Evolutionary conservation across 2,113 vertebrate species (phyloP), one percentile per base, ranked within the genome.

Genomic region (Plecotus auritus): DNA sequence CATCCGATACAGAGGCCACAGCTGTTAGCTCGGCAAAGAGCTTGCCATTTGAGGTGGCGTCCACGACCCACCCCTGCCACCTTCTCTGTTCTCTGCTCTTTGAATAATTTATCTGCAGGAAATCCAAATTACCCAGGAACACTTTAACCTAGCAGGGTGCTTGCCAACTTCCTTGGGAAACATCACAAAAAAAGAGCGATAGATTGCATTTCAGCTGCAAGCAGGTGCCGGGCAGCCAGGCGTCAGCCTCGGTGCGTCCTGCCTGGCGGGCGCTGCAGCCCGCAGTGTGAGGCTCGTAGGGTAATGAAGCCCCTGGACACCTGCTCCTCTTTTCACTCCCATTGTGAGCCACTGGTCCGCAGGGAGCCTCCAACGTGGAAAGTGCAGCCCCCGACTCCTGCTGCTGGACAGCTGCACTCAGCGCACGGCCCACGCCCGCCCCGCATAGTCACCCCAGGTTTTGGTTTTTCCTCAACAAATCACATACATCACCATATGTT

Each of bases 241-340:
- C 98, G 98, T 98, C 97, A 93, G 98, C 42, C 32, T 97, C 84
- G 98, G 99, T 98, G 98, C 35, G 78, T 97, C 88, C 97, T 97
- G 97, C 94, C 88, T 51, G n/a, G 97, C 90, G 2, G 45, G 49
- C 3, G 32, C 47, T 23, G 16, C 17, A 28, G 18, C 23, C 72
- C 30, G 16, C 17, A 37, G 14, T 14, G 14, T 97, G 97, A 98
- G 98, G 98, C 98, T 98, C 96, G 35, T 98, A 97, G 98, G 95
- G 97, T 98, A 98, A 98, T 97, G 98, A 98, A 98, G 98, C 98
- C 97, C 97, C 98, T 98, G 98, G 98, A 98, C 99, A 99, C 99
- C 99, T 99, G 99, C 99, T 99, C 98, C 98, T 99, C 99, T 99
- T 98, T 98, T 96, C 98, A 96, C 97, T 98, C 97, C 98, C 98